A percentile compares a stretch with the other conserved stretches of the same genome.
These are phyloP conservation scores for Notechis scutatus DNA, from an alignment of 2,113 vertebrate species.

Conservation along the genomic window DNA sequence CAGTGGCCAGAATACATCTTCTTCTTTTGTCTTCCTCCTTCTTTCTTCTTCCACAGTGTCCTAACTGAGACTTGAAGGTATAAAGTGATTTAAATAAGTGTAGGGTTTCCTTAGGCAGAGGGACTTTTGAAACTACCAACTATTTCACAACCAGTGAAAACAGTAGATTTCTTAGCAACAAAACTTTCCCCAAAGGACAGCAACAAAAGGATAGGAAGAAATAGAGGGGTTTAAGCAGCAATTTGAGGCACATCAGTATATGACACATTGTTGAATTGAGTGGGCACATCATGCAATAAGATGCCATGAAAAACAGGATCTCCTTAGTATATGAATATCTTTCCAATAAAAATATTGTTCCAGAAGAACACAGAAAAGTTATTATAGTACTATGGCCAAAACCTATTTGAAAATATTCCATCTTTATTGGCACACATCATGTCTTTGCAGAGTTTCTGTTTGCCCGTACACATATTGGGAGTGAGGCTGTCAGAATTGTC, in stretches of 20 bases:
- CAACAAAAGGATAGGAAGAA: neutral
- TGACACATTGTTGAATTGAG: neutral
- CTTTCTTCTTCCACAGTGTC: neutral
- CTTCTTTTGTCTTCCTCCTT: neutral
- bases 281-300: neutral
- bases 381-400: conserved; percentile 6
- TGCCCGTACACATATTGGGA: conserved; percentile 17
- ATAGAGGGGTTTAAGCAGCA: neutral
- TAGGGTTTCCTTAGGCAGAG: neutral
- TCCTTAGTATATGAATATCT: neutral
- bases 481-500: conserved; percentile 57
- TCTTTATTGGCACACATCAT: conserved; percentile 10
- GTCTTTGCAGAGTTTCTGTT: conserved; percentile 40
- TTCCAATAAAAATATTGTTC: neutral
- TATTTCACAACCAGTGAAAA: neutral
- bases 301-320: neutral
- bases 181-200: conserved; percentile 3
- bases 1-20: neutral
- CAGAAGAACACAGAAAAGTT: conserved; percentile 3
- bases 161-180: neutral
- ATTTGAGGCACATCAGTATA: neutral
- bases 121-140: neutral
- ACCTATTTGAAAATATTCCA: conserved; percentile 5
- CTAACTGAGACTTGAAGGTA: neutral
- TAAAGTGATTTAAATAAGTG: neutral